Percentiles rank a stretch among this genome's conserved stretches.
Conservation (phyloP, 2,888 invertebrate species). For the Balanococcus diminutus region DNA sequence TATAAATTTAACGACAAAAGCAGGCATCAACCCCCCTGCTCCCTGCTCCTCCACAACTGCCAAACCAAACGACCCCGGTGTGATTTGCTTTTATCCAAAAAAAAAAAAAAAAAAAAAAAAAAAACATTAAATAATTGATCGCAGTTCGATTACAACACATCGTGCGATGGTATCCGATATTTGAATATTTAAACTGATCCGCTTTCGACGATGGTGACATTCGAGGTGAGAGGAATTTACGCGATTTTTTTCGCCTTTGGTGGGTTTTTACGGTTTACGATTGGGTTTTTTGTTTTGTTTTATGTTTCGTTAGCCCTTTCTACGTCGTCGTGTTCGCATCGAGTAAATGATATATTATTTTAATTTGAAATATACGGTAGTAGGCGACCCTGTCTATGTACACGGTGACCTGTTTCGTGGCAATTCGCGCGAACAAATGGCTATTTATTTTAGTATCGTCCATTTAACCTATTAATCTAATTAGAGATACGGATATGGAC, state of each 20-base stretch:
- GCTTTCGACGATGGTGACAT: not conserved
- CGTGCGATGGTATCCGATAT: not conserved
- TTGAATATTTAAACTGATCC: constrained; percentile 17
- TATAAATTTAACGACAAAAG: constrained; percentile 21
- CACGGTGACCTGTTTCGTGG: not conserved
- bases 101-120: too few species aligned
- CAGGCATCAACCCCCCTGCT: not conserved
- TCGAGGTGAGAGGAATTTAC: not conserved
- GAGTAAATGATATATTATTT: constrained; percentile 26
- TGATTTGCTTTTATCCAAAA: constrained; percentile 17
- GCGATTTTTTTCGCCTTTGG: not conserved
- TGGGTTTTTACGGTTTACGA: not conserved
- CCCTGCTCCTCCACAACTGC: not conserved
- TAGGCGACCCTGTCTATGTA: not conserved
- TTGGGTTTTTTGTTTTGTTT: not conserved
- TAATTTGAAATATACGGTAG: constrained; percentile 2
- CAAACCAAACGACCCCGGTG: not conserved
- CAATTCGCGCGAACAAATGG: constrained; percentile 1
- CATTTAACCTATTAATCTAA: constrained; percentile 48
- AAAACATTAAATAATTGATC: constrained; percentile 23
- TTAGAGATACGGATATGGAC: constrained; percentile 30
- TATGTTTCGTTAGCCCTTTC: not conserved
- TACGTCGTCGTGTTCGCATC: not conserved
- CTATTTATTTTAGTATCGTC: constrained; percentile 37
- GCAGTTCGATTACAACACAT: not conserved